phyloP scores from a whole-genome alignment of 2,797 vertebrate genomes.

The Amblyraja radiata region DNA sequence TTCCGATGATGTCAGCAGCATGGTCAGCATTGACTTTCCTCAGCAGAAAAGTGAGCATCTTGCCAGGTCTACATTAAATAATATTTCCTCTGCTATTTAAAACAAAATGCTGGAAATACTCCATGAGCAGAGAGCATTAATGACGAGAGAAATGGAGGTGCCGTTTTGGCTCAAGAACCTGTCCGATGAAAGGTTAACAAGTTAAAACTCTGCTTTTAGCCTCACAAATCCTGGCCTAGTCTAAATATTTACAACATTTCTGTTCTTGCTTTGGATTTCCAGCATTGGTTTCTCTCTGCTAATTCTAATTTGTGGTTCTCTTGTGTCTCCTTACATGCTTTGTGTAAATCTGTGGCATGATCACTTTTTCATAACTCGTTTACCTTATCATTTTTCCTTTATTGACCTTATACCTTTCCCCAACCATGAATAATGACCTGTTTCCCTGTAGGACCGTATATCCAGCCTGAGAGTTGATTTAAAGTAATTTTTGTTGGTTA shows the following conservation, averaged over 20 bases:
- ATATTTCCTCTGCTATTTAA: not conserved
- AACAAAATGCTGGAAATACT: too few species aligned
- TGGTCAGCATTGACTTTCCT: conserved; percentile 44
- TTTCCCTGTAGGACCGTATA: not conserved
- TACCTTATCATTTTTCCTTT: not conserved
- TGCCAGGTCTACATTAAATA: not conserved
- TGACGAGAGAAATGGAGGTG: not conserved
- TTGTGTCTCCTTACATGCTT: not conserved
- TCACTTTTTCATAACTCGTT: not conserved
- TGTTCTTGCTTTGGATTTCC: too few species aligned
- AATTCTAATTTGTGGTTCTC: not conserved
- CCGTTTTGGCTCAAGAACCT: too few species aligned
- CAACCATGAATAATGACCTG: not conserved
- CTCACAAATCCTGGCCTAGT: too few species aligned
- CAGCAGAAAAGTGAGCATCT: conserved; percentile 43
- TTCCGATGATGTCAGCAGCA: conserved; percentile 64
- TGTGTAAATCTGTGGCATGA: not conserved
- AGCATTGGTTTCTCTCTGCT: too few species aligned
- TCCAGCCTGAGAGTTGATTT: not conserved
- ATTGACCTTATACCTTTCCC: not conserved
- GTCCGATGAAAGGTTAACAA: too few species aligned
- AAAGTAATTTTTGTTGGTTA: not conserved
- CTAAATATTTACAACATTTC: too few species aligned
- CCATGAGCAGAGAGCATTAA: not conserved
- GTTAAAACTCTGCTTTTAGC: too few species aligned